Evolutionary conservation across 30 jellyfish, hydroid and myxozoan genomes (phyloP), one percentile per base, ranked within the genome.

Genomic region (Hydractinia echinata): DNA sequence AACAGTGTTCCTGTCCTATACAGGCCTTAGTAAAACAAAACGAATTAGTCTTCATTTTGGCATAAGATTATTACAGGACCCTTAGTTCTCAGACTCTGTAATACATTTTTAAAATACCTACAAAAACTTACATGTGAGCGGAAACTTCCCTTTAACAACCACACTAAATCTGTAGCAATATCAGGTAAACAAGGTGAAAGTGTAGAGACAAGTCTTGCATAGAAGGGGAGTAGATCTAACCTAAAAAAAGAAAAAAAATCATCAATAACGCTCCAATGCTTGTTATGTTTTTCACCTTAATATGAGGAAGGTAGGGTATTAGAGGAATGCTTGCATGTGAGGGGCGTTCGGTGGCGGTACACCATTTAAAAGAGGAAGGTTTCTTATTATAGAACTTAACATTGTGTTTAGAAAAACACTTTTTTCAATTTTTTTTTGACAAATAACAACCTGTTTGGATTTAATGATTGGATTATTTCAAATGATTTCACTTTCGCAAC

Each of bases 181-280:
- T 93, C 99, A 19, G 95, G 96, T 55, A 93, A 64, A 68, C 96
- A 93, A 2, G 99, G 99, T 1, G 94, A 88, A 53, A 93, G 60
- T 4, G 99, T 87, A 13, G 99, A 95, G 14, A 93, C 96, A 48
- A 93, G 82, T 20, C 99, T 92, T 11, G 96, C 88, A 68, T 93
- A 93, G 61, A 93, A 93, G 44, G 99, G 99, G 58, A 93, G 86
- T 51, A 93, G 84, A 54, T 93, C 99, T 60, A 93, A 51, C 84
- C 99, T 93, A 69, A 51, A 84, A 71, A 44, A 51, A 20, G 4
- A 81, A 69, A 15, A 30, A 1, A 30, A 30, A 30, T 30, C 2
- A 0, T 30, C 2, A 30, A 30, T 30, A 1, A 30, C 1, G 44
- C 44, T 30, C 44, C 44, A 30, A 30, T 30, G 2, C 44, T 30